Conservation (phyloP, 2,113 vertebrate species). For the Pampusana beccarii region DNA sequence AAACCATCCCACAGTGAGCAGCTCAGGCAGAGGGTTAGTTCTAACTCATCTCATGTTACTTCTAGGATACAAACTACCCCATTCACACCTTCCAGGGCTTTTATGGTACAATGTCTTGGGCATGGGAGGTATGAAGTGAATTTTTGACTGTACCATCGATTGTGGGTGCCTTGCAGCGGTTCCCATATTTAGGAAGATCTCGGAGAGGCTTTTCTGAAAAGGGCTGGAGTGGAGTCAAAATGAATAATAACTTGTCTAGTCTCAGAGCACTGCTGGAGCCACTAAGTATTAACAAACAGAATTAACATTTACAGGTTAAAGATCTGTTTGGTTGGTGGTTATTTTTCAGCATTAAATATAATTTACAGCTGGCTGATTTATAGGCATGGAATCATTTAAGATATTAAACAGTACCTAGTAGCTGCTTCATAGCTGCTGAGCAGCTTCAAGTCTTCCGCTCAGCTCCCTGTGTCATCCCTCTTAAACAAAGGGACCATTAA, state of each 20-base stretch:
- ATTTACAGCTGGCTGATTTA: conserved; percentile 45
- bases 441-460: not conserved
- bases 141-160: rapidly evolving
- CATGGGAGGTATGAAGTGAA: not conserved
- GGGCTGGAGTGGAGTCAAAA: not conserved
- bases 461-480: conserved; percentile 4
- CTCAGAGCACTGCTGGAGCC: conserved; percentile 13
- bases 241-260: conserved; percentile 19
- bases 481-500: conserved; percentile 60
- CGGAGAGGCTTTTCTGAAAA: not conserved
- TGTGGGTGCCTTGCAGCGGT: not conserved
- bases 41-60: rapidly evolving
- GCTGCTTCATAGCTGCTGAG: conserved; percentile 24
- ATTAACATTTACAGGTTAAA: conserved; percentile 66
- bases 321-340: conserved; percentile 49
- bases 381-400: conserved; percentile 24
- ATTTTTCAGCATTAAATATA: conserved; percentile 55
- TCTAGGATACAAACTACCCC: not conserved
- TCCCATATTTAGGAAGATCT: not conserved
- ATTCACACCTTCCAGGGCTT: not conserved
- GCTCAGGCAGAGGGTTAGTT: not conserved
- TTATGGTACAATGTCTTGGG: rapidly evolving
- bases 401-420: conserved; percentile 40
- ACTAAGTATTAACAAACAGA: conserved; percentile 52
- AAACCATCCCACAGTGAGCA: not conserved